A percentile compares a stretch with the other conserved stretches of the same genome.
These are phyloP conservation scores for Sebastes flavidus DNA, from an alignment of 2,797 vertebrate genomes.

Conservation along the genomic window DNA sequence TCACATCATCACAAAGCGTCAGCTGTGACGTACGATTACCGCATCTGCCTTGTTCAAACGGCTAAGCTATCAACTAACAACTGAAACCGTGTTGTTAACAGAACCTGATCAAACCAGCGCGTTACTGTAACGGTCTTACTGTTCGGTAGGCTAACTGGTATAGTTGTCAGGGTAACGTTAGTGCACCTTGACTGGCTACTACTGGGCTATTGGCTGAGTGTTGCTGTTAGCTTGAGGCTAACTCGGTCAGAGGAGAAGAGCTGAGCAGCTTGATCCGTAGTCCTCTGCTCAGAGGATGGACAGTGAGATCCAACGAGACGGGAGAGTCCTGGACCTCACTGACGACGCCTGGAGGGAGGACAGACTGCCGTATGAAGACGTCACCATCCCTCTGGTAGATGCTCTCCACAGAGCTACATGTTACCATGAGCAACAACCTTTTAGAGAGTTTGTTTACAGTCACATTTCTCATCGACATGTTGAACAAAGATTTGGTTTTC, in stretches of 20 bases:
- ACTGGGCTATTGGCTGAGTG: too few relatives aligned
- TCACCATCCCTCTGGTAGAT: slow-evolving; percentile 93
- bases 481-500: neutral
- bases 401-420: neutral
- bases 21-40: neutral
- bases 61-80: neutral
- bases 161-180: neutral
- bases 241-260: neutral
- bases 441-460: neutral
- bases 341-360: slow-evolving; percentile 98
- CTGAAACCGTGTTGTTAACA: neutral
- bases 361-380: slow-evolving; percentile 94
- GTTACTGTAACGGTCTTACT: neutral
- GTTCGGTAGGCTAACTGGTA: neutral
- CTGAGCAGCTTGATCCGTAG: neutral
- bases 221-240: slow-evolving; percentile 9
- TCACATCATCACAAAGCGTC: slow-evolving; percentile 38
- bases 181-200: too few relatives aligned
- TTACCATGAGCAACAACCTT: neutral
- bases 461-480: neutral
- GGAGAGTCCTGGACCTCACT: slow-evolving; percentile 95
- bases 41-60: neutral
- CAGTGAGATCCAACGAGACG: slow-evolving; percentile 95
- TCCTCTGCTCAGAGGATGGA: slow-evolving; percentile 77
- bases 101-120: rapidly evolving